Evolutionary conservation across 2,797 vertebrate genomes (phyloP), one percentile per base, ranked within the genome.

Genomic region (Mus spretus): DNA sequence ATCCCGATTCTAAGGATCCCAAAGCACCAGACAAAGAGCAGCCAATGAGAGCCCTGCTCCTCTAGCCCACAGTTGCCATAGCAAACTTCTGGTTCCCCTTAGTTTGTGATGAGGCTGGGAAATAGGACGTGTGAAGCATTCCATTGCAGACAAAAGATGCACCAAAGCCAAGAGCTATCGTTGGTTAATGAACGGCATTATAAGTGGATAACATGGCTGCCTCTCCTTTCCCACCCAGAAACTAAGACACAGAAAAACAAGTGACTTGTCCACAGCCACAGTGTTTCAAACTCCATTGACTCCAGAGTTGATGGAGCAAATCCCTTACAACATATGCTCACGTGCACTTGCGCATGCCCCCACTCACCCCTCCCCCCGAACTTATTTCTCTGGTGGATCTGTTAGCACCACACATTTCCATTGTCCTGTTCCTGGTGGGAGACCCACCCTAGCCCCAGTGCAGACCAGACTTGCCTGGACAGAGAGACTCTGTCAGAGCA

Each of bases 21-120:
- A 77, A 80, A 92, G 34, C 78, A 88, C 74, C 20, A 31, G 55
- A 65, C 87, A 84, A 55, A 91, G 14, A 85, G 11, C 50, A 85
- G 47, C 0, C 91, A 61, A 5, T 24, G n/a, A 72, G 22, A 87
- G 31, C 6, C 65, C 28, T 84, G 28, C 47, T 47, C 55, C 17
- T 90, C 57, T 2, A 34, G 44, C 78, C 84, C 53, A 31, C 3
- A 6, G 40, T 93, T 95, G 89, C 90, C 94, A 91, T 10, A 95
- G 86, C 83, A 95, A 96, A 47, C 47, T 5, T 78, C 53, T 93
- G 44, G 40, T 90, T 88, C 67, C 67, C 67, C 65, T 44, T 50
- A 40, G 2, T 57, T 90, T 67, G 40, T 37, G 24, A 11, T 80
- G 20, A 40, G 20, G 31, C 65, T 50, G 85, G 44, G 20, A 47